Conservation (phyloP, 2,888 invertebrate genomes). For the Acrobasis repandana region DNA sequence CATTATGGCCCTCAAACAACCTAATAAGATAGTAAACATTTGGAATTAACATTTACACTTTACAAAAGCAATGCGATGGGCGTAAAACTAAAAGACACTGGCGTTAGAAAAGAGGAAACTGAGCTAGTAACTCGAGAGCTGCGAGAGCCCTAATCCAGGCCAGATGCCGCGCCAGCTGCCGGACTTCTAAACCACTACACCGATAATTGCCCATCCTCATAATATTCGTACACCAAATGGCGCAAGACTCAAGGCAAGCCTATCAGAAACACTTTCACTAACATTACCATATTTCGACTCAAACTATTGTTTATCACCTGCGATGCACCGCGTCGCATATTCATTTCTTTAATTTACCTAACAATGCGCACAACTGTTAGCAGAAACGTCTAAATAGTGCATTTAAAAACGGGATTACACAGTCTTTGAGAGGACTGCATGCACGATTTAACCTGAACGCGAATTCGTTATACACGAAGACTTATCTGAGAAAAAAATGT, state of each 20-base stretch:
- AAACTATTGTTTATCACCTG: slow-evolving; percentile 31
- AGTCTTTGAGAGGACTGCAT: slow-evolving; percentile 54
- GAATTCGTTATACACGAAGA: slow-evolving; percentile 80
- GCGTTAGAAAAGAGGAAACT: slow-evolving; percentile 39
- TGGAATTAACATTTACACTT: slow-evolving; percentile 36
- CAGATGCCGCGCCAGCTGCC: slow-evolving; percentile 65
- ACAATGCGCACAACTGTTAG: slow-evolving; percentile 66
- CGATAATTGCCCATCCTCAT: slow-evolving; percentile 61
- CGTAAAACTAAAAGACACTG: slow-evolving; percentile 40
- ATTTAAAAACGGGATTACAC: slow-evolving; percentile 72
- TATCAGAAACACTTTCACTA: slow-evolving; percentile 19
- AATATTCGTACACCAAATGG: slow-evolving; percentile 64
- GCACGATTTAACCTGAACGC: slow-evolving; percentile 81
- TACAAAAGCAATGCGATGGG: slow-evolving; percentile 42
- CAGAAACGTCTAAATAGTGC: slow-evolving; percentile 75
- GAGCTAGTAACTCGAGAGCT: slow-evolving; percentile 59
- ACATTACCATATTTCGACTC: slow-evolving; percentile 20
- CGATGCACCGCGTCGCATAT: slow-evolving; percentile 46
- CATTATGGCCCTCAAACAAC: slow-evolving; percentile 46
- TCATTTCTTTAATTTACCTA: slow-evolving; percentile 70
- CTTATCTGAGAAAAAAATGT: slow-evolving; percentile 75
- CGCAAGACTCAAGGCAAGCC: slow-evolving; percentile 34
- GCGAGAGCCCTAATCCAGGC: slow-evolving; percentile 57
- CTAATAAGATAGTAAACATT: slow-evolving; percentile 49
- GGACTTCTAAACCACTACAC: slow-evolving; percentile 80